Evolutionary conservation across 2,113 vertebrate genomes (phyloP).

Genomic region (Mesoclemmys tuberculata): DNA sequence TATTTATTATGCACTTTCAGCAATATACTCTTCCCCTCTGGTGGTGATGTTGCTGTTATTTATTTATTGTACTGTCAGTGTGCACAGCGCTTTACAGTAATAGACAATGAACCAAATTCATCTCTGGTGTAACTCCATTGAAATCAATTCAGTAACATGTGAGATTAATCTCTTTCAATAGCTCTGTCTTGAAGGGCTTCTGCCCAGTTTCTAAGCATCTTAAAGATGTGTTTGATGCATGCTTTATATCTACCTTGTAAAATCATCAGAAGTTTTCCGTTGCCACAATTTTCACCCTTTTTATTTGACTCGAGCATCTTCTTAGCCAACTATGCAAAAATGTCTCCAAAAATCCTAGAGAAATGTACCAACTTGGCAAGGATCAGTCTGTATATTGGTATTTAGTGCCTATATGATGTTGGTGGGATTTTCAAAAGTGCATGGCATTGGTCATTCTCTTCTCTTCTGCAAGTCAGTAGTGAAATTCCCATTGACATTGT

Average conservation of each 20-base stretch:
- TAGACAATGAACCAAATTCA: constrained; percentile 15
- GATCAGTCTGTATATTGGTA: not conserved
- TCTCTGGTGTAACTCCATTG: not conserved
- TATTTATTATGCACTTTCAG: not conserved
- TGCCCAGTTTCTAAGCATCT: constrained; percentile 12
- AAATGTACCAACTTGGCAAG: not conserved
- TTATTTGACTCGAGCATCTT: not conserved
- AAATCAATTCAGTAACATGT: not conserved
- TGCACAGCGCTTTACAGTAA: not conserved
- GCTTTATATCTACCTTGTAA: not conserved
- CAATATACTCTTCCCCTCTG: not conserved
- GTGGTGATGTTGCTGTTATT: not conserved
- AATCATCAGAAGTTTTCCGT: not conserved
- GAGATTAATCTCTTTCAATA: constrained; percentile 1
- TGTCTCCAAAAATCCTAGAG: not conserved
- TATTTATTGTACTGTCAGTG: not conserved
- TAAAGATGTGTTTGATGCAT: not conserved
- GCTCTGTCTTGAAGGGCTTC: not conserved
- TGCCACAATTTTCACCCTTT: not conserved
- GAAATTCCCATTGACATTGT: not conserved
- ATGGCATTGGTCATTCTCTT: not conserved
- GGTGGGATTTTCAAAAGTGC: not conserved
- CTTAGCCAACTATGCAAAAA: not conserved
- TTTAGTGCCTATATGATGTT: not conserved
- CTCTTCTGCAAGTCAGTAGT: not conserved